Evolutionary conservation across 2,888 invertebrate species (phyloP), one percentile per base, ranked within the genome.

Genomic region (Dichetophora obliterata): DNA sequence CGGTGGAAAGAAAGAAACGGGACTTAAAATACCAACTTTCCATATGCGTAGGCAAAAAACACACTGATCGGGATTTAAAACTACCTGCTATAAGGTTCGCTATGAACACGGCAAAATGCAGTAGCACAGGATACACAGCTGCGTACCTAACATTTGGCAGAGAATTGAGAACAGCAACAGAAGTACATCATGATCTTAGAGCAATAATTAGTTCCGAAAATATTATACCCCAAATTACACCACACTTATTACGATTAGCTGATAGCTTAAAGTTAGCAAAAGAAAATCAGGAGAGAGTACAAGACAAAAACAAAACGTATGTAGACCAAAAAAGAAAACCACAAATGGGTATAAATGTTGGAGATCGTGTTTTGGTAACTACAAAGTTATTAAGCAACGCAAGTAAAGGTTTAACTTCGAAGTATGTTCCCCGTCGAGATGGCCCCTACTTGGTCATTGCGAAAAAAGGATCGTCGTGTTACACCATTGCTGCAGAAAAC

Each of bases 61-160:
- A 70, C 50, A 31, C 50, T 68, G 31, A 68, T 73, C 61, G 77
- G 79, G 34, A 74, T 77, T 68, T 71, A 24, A 22, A 71, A 57
- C 31, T 71, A 5, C 50, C 72, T 19, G 57, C 68, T 2, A 77
- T 66, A 52, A 52, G 57, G 61, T 74, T 77, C 52, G 73, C 78
- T 11, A 78, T 78, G 78, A 77, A 77, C 43, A 75, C 71, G 4
- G 31, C 70, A 6, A 61, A 61, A 54, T 76, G 77, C 19, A 70
- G 34, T 54, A 76, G 74, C 19, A 78, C 78, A n/a, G n/a, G n/a
- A n/a, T n/a, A n/a, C n/a, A n/a, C n/a, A n/a, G n/a, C n/a, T n/a
- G n/a, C n/a, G n/a, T 77, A 72, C 50, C 22, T 74, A 24, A 76
- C 78, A 5, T 74, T 76, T 54, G 77, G 77, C 22, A 14, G 75